Conservation (phyloP, 2,888 invertebrate species). For the Mythimna ferrago region DNA sequence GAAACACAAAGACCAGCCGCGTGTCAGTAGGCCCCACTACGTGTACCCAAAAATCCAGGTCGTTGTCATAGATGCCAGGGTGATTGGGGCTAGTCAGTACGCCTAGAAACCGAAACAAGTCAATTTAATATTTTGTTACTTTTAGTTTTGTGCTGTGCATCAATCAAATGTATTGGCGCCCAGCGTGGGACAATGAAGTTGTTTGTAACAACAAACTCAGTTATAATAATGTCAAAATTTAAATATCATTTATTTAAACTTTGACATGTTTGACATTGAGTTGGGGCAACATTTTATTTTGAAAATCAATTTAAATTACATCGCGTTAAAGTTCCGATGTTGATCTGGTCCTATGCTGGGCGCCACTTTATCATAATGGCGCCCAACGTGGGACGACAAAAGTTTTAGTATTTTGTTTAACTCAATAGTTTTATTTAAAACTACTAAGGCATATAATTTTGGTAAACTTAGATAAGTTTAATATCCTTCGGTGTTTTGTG, state of each 20-base stretch:
- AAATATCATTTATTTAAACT: too few relatives aligned
- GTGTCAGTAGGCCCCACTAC: slow-evolving; percentile 92
- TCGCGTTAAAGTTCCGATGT: not conserved
- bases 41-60: slow-evolving; percentile 93
- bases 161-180: slow-evolving; percentile 29
- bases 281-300: too few relatives aligned
- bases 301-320: not conserved
- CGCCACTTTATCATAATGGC: not conserved
- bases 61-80: slow-evolving; percentile 93
- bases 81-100: slow-evolving; percentile 93
- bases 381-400: not conserved
- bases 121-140: not conserved
- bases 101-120: slow-evolving; percentile 79
- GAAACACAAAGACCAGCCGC: slow-evolving; percentile 93
- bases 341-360: not conserved
- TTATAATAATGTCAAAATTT: too few relatives aligned
- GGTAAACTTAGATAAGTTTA: too few relatives aligned
- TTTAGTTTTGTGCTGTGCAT: slow-evolving; percentile 27
- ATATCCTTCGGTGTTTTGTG: not conserved
- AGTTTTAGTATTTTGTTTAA: not conserved
- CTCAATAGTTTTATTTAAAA: not conserved
- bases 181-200: slow-evolving; percentile 1
- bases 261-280: too few relatives aligned
- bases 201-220: too few relatives aligned
- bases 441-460: too few relatives aligned